Percentiles rank a stretch among this genome's conserved stretches.
Conservation (phyloP, 2,888 invertebrate genomes). For the Auanema freiburgensis region DNA sequence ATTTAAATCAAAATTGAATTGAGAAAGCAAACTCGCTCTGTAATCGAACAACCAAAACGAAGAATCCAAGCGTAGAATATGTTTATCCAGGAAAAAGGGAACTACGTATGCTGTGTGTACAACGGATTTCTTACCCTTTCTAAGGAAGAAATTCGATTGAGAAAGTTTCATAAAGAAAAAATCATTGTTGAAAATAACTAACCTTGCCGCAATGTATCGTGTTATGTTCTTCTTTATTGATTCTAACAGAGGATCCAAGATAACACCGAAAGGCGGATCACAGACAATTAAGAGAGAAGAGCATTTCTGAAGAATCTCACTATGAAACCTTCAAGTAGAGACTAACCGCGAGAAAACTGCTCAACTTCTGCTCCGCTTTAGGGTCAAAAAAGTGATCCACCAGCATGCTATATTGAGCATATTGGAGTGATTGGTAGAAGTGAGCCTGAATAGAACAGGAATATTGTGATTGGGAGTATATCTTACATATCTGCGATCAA, state of each 20-base stretch:
- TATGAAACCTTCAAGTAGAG: background rate
- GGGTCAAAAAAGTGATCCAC: slow-evolving; percentile 50
- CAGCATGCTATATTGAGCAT: slow-evolving; percentile 56
- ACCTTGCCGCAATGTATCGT: slow-evolving; percentile 23
- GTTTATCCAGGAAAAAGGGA: slow-evolving; percentile 54
- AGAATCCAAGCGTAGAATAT: slow-evolving; percentile 33
- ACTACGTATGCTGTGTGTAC: slow-evolving; percentile 40
- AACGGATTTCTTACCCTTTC: slow-evolving; percentile 14
- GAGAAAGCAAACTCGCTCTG: slow-evolving; percentile 30
- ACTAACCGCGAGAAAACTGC: slow-evolving; percentile 27
- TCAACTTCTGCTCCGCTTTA: slow-evolving; percentile 27
- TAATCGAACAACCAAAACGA: slow-evolving; percentile 53
- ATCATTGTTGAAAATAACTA: background rate
- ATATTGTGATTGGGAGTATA: background rate
- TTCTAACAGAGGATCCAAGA: slow-evolving; percentile 50
- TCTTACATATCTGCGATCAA: slow-evolving; percentile 54
- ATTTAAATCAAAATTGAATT: background rate
- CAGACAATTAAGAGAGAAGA: slow-evolving; percentile 39
- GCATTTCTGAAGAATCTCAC: slow-evolving; percentile 25
- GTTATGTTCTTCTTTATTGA: slow-evolving; percentile 43
- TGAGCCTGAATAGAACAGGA: slow-evolving; percentile 35
- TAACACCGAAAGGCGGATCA: slow-evolving; percentile 61
- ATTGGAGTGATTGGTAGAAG: slow-evolving; percentile 46
- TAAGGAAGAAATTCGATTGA: slow-evolving; percentile 9
- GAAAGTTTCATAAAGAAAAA: background rate